These are phyloP conservation scores for Orius laevigatus DNA, from an alignment of 1,140 invertebrate species.

Conservation along the genomic window DNA sequence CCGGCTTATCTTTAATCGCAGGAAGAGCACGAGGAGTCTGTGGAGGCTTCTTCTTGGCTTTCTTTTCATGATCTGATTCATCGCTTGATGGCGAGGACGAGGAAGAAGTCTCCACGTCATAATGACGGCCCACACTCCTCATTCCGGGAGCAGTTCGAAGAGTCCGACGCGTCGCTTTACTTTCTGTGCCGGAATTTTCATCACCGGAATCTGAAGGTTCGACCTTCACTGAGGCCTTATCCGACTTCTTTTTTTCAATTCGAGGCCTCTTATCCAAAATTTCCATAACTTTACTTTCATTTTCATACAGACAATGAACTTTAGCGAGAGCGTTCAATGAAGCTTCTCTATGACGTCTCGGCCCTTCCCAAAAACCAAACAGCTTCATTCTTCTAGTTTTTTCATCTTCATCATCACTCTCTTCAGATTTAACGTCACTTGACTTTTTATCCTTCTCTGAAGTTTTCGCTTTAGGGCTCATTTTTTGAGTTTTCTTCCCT, in stretches of 20 bases:
- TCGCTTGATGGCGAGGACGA: constrained; percentile 27
- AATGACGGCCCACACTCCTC: constrained; percentile 60
- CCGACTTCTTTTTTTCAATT: constrained; percentile 19
- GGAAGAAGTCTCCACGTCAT: constrained; percentile 48
- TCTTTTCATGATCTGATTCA: constrained; percentile 26
- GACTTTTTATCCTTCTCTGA: constrained; percentile 11
- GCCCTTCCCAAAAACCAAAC: constrained; percentile 43
- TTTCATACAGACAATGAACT: constrained; percentile 80
- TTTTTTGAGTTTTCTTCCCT: constrained; percentile 22
- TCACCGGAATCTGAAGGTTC: constrained; percentile 17
- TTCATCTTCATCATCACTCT: constrained; percentile 18
- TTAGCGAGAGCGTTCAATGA: constrained; percentile 80
- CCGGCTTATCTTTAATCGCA: not conserved
- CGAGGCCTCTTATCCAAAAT: constrained; percentile 15
- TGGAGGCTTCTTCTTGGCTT: constrained; percentile 21
- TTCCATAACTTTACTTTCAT: constrained; percentile 41
- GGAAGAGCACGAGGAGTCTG: not conserved
- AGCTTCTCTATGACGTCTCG: constrained; percentile 66
- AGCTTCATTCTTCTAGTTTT: constrained; percentile 31
- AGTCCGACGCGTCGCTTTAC: constrained; percentile 33
- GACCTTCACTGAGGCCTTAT: constrained; percentile 9
- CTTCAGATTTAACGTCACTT: constrained; percentile 19
- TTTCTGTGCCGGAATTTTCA: constrained; percentile 15
- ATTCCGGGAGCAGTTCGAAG: constrained; percentile 54
- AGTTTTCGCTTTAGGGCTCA: constrained; percentile 18